Evolutionary conservation across 2,113 vertebrate species (phyloP), one percentile per base, ranked within the genome.

Genomic region (Jacana jacana): DNA sequence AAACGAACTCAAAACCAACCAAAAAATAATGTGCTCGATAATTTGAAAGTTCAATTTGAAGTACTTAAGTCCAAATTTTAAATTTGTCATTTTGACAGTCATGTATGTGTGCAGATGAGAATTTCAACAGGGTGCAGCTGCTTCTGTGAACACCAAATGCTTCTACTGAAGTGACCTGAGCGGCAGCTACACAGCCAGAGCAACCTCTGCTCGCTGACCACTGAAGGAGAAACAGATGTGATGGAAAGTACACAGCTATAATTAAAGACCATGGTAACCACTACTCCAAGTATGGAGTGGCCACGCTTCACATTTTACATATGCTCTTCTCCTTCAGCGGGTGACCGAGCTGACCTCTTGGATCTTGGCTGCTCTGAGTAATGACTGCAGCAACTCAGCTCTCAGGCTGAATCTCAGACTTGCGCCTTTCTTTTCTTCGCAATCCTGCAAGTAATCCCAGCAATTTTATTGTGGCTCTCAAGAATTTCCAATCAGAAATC

Each of bases 371-470:
- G 51, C 28, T 66, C 42, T 69, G 42, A 7, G 1, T 23, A 91
- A 72, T 0, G 0, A 60, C 44, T 49, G 37, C n/a, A 44, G 7
- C 31, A 73, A 44, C 49, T 48, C 17, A 7, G 17, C 0, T 3
- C n/a, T 70, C 64, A 75, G 48, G 27, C 27, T 7, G 48, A 17
- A 75, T 71, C 65, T 69, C 71, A 10, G 51, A 69, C 8, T 44
- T 37, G 14, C 18, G 61, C 44, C 51, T 51, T 55, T 49, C n/a
- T 75, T 70, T 70, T 70, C 78, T 82, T 70, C 86, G 63, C 63
- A 70, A 49, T 9, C 9, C 30, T 39, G 35, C 0, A 7, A 71
- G 40, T 66, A 63, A 58, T 3, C 5, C 1, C 49, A 28, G 64
- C 17, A 80, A 63, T 49, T 83, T 66, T 61, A 80, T 55, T 83